These are phyloP conservation scores for Dryobota labecula DNA, from an alignment of 2,888 invertebrate species.

Conservation along the genomic window DNA sequence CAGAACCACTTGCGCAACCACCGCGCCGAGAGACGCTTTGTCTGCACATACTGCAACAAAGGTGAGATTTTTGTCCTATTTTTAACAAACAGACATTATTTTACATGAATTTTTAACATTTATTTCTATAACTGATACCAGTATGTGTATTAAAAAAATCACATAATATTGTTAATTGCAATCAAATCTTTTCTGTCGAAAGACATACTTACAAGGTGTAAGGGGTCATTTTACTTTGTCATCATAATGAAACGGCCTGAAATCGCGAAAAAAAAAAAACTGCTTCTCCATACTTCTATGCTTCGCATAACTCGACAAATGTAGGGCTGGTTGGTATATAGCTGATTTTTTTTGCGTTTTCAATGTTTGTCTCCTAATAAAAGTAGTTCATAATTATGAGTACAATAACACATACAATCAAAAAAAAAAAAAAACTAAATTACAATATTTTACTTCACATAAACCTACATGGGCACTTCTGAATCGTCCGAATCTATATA, in stretches of 20 bases:
- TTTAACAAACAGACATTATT: neutral
- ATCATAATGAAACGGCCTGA: neutral
- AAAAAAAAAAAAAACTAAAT: no score
- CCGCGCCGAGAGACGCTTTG: constrained; percentile 87
- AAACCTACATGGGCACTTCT: no score
- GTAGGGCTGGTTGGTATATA: neutral
- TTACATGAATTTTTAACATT: no score
- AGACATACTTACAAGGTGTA: neutral
- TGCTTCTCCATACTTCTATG: neutral
- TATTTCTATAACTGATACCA: neutral
- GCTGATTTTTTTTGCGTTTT: neutral
- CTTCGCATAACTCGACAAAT: neutral
- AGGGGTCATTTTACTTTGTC: neutral
- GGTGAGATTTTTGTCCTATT: constrained; percentile 70
- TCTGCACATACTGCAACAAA: constrained; percentile 89
- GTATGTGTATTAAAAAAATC: neutral
- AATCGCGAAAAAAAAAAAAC: neutral
- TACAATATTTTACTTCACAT: no score
- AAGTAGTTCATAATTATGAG: neutral
- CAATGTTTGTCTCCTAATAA: neutral
- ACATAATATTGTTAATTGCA: neutral
- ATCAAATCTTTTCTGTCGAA: neutral
- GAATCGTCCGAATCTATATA: no score
- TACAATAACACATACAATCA: no score
- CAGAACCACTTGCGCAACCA: constrained; percentile 89